Evolutionary conservation across 2,113 vertebrate species (phyloP).

Genomic region (Neoarius graeffei): DNA sequence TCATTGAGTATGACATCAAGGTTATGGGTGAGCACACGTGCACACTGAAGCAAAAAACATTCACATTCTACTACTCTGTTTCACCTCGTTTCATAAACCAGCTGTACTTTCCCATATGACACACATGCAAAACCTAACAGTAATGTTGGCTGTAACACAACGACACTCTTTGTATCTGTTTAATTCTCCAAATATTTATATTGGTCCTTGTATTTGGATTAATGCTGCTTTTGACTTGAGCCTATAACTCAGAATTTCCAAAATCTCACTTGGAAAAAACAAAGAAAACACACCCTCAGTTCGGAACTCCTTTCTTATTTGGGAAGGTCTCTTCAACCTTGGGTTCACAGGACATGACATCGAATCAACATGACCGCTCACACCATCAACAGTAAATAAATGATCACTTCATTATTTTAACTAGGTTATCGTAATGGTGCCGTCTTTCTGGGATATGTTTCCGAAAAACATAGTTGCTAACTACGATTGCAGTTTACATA

Average conservation of each 20-base stretch:
- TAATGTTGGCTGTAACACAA: background rate
- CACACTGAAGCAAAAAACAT: slow-evolving; percentile 16
- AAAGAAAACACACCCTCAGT: background rate
- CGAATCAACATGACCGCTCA: background rate
- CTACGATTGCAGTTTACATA: too few species aligned
- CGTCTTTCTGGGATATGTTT: background rate
- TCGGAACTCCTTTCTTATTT: background rate
- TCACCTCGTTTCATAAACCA: background rate
- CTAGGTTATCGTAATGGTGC: background rate
- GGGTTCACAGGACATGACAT: background rate
- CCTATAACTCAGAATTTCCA: background rate
- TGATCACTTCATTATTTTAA: background rate
- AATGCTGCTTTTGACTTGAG: background rate
- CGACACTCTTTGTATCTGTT: background rate
- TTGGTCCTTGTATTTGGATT: background rate
- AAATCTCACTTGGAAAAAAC: background rate
- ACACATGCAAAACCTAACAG: background rate
- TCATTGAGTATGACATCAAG: slow-evolving; percentile 94
- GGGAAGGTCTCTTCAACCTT: background rate
- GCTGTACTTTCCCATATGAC: background rate
- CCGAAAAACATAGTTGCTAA: too few species aligned
- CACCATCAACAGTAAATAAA: background rate
- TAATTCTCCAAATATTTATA: background rate
- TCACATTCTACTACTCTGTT: background rate
- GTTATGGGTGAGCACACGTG: slow-evolving; percentile 83